Evolutionary conservation across 2,888 invertebrate species (phyloP).

Genomic region (Pammene aurita): DNA sequence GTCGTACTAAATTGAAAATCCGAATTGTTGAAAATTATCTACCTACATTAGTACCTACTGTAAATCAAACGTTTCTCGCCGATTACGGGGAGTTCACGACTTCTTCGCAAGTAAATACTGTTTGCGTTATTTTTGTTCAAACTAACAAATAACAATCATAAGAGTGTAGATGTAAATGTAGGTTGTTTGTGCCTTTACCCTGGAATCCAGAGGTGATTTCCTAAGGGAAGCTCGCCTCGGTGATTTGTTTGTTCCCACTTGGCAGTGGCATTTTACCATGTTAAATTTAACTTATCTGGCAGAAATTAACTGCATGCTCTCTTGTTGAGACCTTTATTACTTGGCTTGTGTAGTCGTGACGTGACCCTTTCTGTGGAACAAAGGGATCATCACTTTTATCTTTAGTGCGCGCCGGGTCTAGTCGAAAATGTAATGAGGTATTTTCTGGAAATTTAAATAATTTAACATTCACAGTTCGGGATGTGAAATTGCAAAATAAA

Average conservation of each 20-base stretch:
- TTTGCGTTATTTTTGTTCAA: conserved; percentile 34
- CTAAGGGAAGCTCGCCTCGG: conserved; percentile 30
- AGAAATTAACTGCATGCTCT: conserved; percentile 25
- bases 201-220: conserved; percentile 34
- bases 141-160: conserved; percentile 38
- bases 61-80: conserved; percentile 6
- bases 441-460: conserved; percentile 29
- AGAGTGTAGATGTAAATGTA: conserved; percentile 29
- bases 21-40: too few species aligned
- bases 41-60: too few species aligned
- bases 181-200: conserved; percentile 18
- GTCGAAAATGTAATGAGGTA: conserved; percentile 28
- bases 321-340: conserved; percentile 26
- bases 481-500: background rate
- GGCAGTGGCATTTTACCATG: conserved; percentile 13
- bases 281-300: conserved; percentile 30
- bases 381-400: conserved; percentile 36
- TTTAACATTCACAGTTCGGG: background rate
- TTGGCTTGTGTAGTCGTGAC: conserved; percentile 32
- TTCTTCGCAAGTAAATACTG: conserved; percentile 32
- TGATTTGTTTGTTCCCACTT: conserved; percentile 35
- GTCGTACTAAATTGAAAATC: too few species aligned
- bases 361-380: conserved; percentile 38
- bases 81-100: conserved; percentile 13
- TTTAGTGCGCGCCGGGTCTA: conserved; percentile 26